These are phyloP conservation scores for Ceratina japonica DNA, from an alignment of 1,140 invertebrate genomes.

Conservation along the genomic window DNA sequence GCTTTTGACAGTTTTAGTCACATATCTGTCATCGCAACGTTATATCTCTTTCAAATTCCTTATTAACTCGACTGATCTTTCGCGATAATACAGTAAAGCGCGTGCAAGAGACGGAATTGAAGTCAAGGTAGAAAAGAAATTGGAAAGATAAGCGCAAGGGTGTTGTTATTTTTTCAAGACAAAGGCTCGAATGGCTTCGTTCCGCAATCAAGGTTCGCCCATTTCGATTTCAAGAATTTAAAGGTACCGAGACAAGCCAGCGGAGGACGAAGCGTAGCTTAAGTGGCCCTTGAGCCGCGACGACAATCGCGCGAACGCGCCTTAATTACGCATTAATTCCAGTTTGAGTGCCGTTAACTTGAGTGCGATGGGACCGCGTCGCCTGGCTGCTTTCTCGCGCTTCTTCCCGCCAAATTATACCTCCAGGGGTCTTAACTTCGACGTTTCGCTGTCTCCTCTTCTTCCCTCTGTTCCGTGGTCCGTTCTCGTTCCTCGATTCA, in stretches of 20 bases:
- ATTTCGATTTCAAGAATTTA: not conserved
- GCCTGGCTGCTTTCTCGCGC: conserved; percentile 45
- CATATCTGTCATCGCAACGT: too few relatives aligned
- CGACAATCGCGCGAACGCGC: conserved; percentile 62
- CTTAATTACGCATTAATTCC: conserved; percentile 72
- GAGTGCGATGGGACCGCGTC: conserved; percentile 44
- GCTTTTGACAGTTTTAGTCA: conserved; percentile 30
- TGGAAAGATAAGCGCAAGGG: too few relatives aligned
- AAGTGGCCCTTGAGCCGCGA: conserved; percentile 56
- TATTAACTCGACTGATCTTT: too few relatives aligned
- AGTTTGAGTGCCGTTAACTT: conserved; percentile 62
- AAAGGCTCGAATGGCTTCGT: too few relatives aligned
- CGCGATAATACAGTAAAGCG: too few relatives aligned
- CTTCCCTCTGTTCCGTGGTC: conserved; percentile 11
- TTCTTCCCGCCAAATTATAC: conserved; percentile 67
- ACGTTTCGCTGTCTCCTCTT: conserved; percentile 26
- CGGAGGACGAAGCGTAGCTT: conserved; percentile 27
- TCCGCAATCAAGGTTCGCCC: too few relatives aligned
- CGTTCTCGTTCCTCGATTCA: conserved; percentile 25
- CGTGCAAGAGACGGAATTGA: too few relatives aligned
- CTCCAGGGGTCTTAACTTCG: conserved; percentile 62
- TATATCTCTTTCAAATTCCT: not conserved
- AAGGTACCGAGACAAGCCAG: conserved; percentile 6
- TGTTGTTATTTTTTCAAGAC: too few relatives aligned
- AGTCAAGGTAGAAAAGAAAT: too few relatives aligned